A percentile compares a stretch with the other conserved stretches of the same genome.
phyloP scores from a whole-genome alignment of 1,140 invertebrate genomes.

The Drosophila kanapiae region DNA sequence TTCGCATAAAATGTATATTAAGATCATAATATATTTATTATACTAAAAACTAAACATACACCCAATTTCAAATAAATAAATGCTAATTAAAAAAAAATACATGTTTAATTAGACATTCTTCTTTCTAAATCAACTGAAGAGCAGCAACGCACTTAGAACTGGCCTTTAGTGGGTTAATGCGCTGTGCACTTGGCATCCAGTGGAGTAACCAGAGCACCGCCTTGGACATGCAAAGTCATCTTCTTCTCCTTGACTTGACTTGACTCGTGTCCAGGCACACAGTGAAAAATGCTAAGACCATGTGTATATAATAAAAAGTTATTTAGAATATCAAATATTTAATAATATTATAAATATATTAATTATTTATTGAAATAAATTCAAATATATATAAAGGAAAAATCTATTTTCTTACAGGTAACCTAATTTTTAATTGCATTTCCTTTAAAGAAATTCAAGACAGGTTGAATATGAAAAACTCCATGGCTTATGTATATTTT shows the following conservation, averaged over 20 bases:
- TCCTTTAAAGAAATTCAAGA: background rate
- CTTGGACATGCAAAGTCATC: constrained; percentile 68
- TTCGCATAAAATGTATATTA: background rate
- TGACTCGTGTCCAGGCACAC: constrained; percentile 36
- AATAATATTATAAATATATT: background rate
- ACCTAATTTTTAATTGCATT: background rate
- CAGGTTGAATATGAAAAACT: background rate
- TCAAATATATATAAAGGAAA: background rate
- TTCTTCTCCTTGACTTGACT: constrained; percentile 22
- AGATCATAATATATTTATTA: background rate
- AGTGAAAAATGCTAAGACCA: background rate
- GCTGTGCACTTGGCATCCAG: constrained; percentile 64
- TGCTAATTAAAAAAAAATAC: no score
- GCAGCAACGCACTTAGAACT: background rate
- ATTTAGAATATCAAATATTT: background rate
- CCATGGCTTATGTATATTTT: no score
- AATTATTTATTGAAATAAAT: background rate
- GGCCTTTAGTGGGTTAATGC: constrained; percentile 60
- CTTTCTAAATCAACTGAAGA: constrained; percentile 9
- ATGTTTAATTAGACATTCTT: background rate
- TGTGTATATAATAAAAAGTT: no score
- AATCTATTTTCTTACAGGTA: background rate
- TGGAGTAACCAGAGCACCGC: constrained; percentile 60
- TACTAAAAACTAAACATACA: no score
- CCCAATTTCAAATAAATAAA: background rate